Base-by-base conservation (phyloP, 1,140 invertebrate species). In the Drosophila simulans region DNA sequence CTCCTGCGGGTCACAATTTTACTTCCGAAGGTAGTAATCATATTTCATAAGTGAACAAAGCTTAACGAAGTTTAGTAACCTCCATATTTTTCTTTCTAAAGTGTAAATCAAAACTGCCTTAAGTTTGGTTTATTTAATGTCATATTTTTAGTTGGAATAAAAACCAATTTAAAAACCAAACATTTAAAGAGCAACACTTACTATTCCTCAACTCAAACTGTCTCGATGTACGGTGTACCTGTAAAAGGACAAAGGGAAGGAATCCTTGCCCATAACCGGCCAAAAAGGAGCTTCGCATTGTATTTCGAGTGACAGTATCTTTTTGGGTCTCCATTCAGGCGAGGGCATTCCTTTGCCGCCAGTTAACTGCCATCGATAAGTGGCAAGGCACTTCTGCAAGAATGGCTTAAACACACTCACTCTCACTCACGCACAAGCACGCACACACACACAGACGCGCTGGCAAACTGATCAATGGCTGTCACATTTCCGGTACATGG, bases 391-490 rank as follows among this genome's bases (percentile, higher is more conserved):
- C 55, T 52, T 70, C 46, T 54, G 49, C 52, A 12, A 53, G 52
- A 31, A 52, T 51, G 48, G 42, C 46, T 27, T 48, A 27, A 48
- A 48, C 52, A 54, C 42, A 46, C 45, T 54, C 42, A 22, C 20
- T 22, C 20, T 22, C 35, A 69, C 35, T 27, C 46, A 46, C 48
- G 10, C 10, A 31, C 27, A 27, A 46, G 39, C 52, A 54, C 42
- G 37, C 40, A 54, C 42, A 59, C 37, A 59, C 37, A 40, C 43
- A 43, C 53, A 71, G 20, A 3, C 43, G 13, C 3, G 11, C 11
- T 40, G 5, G 20, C 55, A 79, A 66, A 78, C 82, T 78, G 83
- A 86, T 86, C 82, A 88, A 82, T 82, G 78, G 65, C 69, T 82
- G 83, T 51, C 62, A 79, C 75, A 86, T 76, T 83, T 86, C 83